These are phyloP conservation scores for Plestiodon gilberti DNA, from an alignment of 2,113 vertebrate species.

Conservation along the genomic window DNA sequence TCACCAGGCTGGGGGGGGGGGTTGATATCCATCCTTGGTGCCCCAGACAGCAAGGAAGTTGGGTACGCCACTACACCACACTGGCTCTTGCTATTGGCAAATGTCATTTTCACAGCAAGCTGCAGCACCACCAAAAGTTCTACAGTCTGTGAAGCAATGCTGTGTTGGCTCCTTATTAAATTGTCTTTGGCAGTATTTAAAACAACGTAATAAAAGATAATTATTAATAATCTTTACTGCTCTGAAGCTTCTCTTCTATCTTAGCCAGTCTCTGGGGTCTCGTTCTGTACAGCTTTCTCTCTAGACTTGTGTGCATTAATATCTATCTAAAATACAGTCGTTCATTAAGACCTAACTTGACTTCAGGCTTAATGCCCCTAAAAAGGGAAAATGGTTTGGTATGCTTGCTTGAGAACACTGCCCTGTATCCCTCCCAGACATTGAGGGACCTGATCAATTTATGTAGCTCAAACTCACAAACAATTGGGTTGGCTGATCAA, in stretches of 20 bases:
- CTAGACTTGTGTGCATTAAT: neutral
- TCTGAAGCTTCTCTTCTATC: slow-evolving; percentile 5
- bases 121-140: neutral
- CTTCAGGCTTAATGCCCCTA: neutral
- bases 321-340: neutral
- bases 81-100: neutral
- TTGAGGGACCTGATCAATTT: neutral
- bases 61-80: too few species aligned
- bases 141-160: neutral
- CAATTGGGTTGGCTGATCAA: neutral
- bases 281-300: slow-evolving; percentile 8
- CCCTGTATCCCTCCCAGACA: neutral
- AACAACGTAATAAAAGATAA: slow-evolving; percentile 29
- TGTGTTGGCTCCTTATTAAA: slow-evolving; percentile 20
- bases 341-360: slow-evolving; percentile 11
- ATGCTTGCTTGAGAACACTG: neutral
- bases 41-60: too few species aligned
- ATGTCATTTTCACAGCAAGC: neutral
- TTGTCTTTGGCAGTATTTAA: slow-evolving; percentile 18
- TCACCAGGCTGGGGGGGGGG: too few species aligned
- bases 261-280: slow-evolving; percentile 3
- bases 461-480: neutral
- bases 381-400: neutral
- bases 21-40: too few species aligned
- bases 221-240: slow-evolving; percentile 34